Percentiles rank a stretch among this genome's conserved stretches.
Conservation (phyloP, 2,113 vertebrate species). For the Lonchura striata region DNA sequence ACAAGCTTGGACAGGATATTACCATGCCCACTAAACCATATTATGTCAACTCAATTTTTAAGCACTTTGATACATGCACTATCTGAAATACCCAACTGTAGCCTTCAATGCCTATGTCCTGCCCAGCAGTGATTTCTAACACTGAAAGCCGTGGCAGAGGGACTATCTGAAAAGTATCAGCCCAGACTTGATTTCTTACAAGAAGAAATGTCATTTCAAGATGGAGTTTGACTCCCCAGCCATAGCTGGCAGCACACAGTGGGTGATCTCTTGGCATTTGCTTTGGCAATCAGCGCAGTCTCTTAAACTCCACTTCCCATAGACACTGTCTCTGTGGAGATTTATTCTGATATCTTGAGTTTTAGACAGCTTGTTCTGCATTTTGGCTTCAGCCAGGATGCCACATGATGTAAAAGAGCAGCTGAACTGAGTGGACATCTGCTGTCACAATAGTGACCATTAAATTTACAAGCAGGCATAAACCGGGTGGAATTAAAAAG, state of each 20-base stretch:
- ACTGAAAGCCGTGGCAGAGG: background rate
- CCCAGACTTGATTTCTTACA: background rate
- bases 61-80: background rate
- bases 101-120: background rate
- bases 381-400: background rate
- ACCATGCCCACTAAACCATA: background rate
- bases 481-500: background rate
- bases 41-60: background rate
- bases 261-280: background rate
- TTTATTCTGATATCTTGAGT: slow-evolving; percentile 22
- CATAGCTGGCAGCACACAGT: background rate
- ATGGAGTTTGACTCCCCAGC: background rate
- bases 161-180: background rate
- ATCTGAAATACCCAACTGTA: background rate
- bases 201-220: background rate
- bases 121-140: background rate
- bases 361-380: slow-evolving; percentile 37
- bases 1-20: background rate
- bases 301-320: background rate
- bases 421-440: slow-evolving; percentile 38
- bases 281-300: background rate
- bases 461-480: slow-evolving; percentile 27
- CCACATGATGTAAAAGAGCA: background rate
- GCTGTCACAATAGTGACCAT: slow-evolving; percentile 3
- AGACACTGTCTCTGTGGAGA: background rate